Percentiles rank a stretch among this genome's conserved stretches.
Evolutionary conservation across 2,888 invertebrate genomes (phyloP).

Genomic region (Myopa testacea): DNA sequence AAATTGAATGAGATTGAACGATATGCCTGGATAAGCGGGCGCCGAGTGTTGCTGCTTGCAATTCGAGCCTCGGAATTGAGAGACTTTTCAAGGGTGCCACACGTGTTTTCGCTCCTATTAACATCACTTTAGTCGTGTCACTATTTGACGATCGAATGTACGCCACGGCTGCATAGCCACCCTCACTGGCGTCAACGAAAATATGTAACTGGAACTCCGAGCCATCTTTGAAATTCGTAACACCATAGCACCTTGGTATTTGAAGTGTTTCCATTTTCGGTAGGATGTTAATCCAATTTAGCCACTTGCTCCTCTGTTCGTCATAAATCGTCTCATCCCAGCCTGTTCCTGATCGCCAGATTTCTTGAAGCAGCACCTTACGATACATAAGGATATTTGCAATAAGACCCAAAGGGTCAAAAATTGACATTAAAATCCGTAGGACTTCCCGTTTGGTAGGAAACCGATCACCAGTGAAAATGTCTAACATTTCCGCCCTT

Average conservation of each 20-base stretch:
- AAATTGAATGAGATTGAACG: slow-evolving; percentile 6
- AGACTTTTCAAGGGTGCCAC: slow-evolving; percentile 35
- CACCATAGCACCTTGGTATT: slow-evolving; percentile 48
- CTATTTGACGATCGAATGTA: too few relatives aligned
- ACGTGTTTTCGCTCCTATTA: slow-evolving; percentile 39
- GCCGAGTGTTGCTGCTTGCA: slow-evolving; percentile 46
- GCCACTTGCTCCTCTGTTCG: slow-evolving; percentile 45
- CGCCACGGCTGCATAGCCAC: too few relatives aligned
- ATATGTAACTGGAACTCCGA: neutral
- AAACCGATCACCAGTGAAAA: too few relatives aligned
- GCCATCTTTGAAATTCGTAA: slow-evolving; percentile 8
- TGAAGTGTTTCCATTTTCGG: slow-evolving; percentile 44
- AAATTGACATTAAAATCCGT: too few relatives aligned
- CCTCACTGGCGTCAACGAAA: slow-evolving; percentile 1
- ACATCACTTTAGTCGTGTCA: too few relatives aligned
- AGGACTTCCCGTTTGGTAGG: too few relatives aligned
- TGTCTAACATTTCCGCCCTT: too few relatives aligned
- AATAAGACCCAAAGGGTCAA: too few relatives aligned
- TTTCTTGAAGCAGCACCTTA: slow-evolving; percentile 33
- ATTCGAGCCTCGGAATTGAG: slow-evolving; percentile 47
- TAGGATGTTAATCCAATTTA: slow-evolving; percentile 47
- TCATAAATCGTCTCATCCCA: slow-evolving; percentile 45
- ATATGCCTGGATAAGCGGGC: slow-evolving; percentile 40
- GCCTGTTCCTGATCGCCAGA: slow-evolving; percentile 41
- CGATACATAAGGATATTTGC: too few relatives aligned